Conservation (phyloP, 2,797 vertebrate species). For the Syngnathus acus region DNA sequence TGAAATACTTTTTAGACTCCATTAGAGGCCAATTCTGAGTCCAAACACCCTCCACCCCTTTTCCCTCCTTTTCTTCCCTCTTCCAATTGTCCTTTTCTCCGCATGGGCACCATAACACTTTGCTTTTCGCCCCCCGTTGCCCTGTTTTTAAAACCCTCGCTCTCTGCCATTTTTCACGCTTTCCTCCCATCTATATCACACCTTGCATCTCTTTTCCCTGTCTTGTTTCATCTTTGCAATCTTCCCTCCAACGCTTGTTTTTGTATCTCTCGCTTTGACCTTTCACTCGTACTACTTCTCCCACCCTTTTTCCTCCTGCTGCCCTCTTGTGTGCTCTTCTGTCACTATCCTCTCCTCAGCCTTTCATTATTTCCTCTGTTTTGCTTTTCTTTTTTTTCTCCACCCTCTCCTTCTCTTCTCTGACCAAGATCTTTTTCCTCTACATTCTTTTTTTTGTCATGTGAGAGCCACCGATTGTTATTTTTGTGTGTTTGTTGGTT, state of each 20-base stretch:
- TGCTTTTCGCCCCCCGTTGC: conserved; percentile 49
- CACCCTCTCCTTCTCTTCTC: conserved; percentile 75
- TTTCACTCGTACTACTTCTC: conserved; percentile 34
- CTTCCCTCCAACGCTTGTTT: conserved; percentile 9
- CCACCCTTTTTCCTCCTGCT: conserved; percentile 20
- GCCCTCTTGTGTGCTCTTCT: conserved; percentile 13
- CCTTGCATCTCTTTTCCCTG: not conserved
- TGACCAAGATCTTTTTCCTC: conserved; percentile 85
- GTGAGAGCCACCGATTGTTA: conserved; percentile 66
- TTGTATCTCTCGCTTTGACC: conserved; percentile 10
- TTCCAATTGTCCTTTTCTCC: conserved; percentile 55
- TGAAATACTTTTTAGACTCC: conserved; percentile 60
- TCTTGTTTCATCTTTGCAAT: conserved; percentile 1
- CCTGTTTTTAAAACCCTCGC: conserved; percentile 22
- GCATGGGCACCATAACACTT: conserved; percentile 80
- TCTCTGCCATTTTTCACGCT: conserved; percentile 3
- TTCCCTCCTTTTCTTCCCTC: conserved; percentile 15
- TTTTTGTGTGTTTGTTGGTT: conserved; percentile 32
- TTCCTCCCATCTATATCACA: conserved; percentile 2
- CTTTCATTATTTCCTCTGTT: conserved; percentile 76
- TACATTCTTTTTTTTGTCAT: conserved; percentile 88
- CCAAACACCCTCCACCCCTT: conserved; percentile 48
- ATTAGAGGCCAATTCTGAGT: conserved; percentile 76
- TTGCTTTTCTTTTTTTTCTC: conserved; percentile 81
- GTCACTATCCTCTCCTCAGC: conserved; percentile 52